A percentile compares a stretch with the other conserved stretches of the same genome.
phyloP scores from a whole-genome alignment of 2,797 vertebrate genomes.

The Eupleurogrammus muticus region DNA sequence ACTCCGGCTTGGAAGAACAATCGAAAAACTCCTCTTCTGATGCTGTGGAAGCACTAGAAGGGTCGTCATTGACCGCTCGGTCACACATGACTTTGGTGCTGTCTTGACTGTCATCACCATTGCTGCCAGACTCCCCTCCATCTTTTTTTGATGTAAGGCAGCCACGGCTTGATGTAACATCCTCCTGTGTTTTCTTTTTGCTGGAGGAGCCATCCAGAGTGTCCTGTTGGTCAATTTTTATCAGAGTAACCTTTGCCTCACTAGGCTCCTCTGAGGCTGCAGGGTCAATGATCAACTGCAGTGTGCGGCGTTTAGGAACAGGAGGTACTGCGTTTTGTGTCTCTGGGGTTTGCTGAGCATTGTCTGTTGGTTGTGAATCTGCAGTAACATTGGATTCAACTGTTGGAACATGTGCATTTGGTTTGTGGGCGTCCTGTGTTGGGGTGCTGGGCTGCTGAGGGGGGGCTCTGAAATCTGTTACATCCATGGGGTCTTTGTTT shows the following conservation, averaged over 20 bases:
- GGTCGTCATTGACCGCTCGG: slow-evolving; percentile 77
- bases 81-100: slow-evolving; percentile 86
- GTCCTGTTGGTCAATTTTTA: slow-evolving; percentile 64
- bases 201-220: not conserved
- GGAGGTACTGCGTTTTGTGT: slow-evolving; percentile 68
- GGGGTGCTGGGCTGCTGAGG: slow-evolving; percentile 25
- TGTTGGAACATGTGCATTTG: slow-evolving; percentile 19
- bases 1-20: slow-evolving; percentile 70
- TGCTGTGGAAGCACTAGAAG: slow-evolving; percentile 84
- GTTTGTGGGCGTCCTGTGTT: slow-evolving; percentile 29
- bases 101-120: slow-evolving; percentile 73
- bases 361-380: slow-evolving; percentile 40
- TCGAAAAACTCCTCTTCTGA: slow-evolving; percentile 93
- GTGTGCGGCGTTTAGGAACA: slow-evolving; percentile 90
- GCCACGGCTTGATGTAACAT: not conserved
- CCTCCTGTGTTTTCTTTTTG: not conserved
- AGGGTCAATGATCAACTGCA: slow-evolving; percentile 80
- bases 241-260: slow-evolving; percentile 71
- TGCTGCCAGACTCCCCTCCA: slow-evolving; percentile 78
- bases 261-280: slow-evolving; percentile 27
- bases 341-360: slow-evolving; percentile 19
- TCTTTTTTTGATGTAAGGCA: slow-evolving; percentile 26
- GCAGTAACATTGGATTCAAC: slow-evolving; percentile 8
- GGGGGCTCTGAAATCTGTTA: slow-evolving; percentile 30
- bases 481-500: slow-evolving; percentile 39